Base-by-base conservation (phyloP, 1,140 invertebrate genomes). In the Chionoecetes opilio region DNA sequence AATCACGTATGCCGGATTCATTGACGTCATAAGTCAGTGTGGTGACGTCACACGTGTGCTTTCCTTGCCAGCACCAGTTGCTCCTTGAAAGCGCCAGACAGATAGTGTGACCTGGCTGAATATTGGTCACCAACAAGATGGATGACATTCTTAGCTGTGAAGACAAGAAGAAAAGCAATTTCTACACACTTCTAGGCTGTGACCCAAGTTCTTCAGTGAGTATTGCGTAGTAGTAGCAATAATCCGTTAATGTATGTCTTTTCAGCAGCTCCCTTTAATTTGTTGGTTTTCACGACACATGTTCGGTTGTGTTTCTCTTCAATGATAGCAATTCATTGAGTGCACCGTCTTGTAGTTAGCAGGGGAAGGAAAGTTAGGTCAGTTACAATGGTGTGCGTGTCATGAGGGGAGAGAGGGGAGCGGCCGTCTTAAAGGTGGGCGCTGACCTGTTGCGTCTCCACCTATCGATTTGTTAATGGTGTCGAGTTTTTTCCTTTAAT, bases 191-290 rank as follows among this genome's bases (percentile, higher is more conserved):
- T 26, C 21, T 94, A 21, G 93, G 93, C 3, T 94, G 93, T 82
- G 93, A 94, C 63, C 93, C 93, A 26, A 94, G 87, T n/a, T 94
- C 93, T 41, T 94, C 93, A 5, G 93, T 94, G 75, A 94, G 93
- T 94, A 41, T 26, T 75, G 63, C 63, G 46, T 53, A 53, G 46
- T 11, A 53, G 11, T 53, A 14, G 46, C 46, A 14, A n/a, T n/a
- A n/a, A n/a, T n/a, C n/a, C n/a, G n/a, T n/a, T n/a, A n/a, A n/a
- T n/a, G n/a, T n/a, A n/a, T n/a, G n/a, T n/a, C n/a, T n/a, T n/a
- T n/a, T n/a, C n/a, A n/a, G n/a, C n/a, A n/a, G n/a, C n/a, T n/a
- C n/a, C n/a, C n/a, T n/a, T n/a, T n/a, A n/a, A n/a, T n/a, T n/a
- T n/a, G n/a, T n/a, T n/a, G n/a, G n/a, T n/a, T n/a, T n/a, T n/a